These are phyloP conservation scores for Montipora capitata DNA, from an alignment of 92 coral and sea anemone genomes.

Conservation along the genomic window DNA sequence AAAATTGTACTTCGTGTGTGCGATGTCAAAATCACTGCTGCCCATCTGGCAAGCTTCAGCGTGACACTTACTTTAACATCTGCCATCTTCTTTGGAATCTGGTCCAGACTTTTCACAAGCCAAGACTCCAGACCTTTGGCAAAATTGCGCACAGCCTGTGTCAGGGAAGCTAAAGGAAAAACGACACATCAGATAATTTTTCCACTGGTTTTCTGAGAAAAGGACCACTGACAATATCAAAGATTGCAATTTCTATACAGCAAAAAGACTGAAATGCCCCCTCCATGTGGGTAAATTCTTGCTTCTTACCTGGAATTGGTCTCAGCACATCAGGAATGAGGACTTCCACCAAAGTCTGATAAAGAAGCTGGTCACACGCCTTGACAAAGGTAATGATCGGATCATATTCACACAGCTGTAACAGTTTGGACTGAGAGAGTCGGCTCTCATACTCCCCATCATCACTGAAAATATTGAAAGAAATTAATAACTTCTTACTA, in stretches of 20 bases:
- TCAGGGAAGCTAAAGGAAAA: constrained; percentile 85
- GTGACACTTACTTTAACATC: constrained; percentile 83
- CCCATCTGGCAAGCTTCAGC: no score
- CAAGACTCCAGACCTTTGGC: constrained; percentile 98
- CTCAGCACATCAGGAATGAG: constrained; percentile 97
- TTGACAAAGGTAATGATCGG: constrained; percentile 92
- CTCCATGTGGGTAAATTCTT: neutral
- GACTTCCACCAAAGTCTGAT: constrained; percentile 96
- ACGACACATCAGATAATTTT: neutral
- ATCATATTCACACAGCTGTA: constrained; percentile 89
- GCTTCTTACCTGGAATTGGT: constrained; percentile 93
- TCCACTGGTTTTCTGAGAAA: neutral
- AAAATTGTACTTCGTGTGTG: no score
- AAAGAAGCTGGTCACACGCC: constrained; percentile 91
- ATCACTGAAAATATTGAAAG: constrained; percentile 65
- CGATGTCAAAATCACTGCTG: no score
- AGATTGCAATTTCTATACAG: no score
- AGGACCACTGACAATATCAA: no score
- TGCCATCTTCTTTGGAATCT: constrained; percentile 97
- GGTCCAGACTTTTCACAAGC: constrained; percentile 89
- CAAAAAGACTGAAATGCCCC: no score
- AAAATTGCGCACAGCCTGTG: constrained; percentile 99
- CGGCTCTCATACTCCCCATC: constrained; percentile 91
- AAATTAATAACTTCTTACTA: neutral
- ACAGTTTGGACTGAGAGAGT: constrained; percentile 89